Conservation (phyloP, 2,797 vertebrate species). For the Argya squamiceps region DNA sequence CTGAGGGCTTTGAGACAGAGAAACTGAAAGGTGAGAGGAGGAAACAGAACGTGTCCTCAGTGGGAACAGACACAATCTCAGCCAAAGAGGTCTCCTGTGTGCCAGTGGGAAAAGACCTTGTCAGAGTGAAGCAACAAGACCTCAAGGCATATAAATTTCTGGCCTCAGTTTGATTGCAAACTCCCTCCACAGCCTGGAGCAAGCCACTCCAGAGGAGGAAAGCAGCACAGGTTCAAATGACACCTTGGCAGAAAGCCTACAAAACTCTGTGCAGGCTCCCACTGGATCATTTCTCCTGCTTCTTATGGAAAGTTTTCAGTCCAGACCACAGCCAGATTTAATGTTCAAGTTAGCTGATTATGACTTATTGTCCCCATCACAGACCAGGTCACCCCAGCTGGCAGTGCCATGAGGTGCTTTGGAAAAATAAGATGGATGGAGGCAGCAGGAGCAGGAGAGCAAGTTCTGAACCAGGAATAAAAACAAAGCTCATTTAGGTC, state of each 20-base stretch:
- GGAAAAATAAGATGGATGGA: not conserved
- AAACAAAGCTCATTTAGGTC: not conserved
- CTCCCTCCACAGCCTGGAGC: not conserved
- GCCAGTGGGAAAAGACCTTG: not conserved
- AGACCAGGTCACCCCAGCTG: not conserved
- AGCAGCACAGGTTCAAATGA: not conserved
- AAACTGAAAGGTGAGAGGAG: not conserved
- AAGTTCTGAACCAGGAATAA: not conserved
- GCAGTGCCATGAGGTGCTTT: not conserved
- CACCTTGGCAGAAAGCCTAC: not conserved
- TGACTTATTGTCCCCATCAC: not conserved
- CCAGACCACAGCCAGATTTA: not conserved
- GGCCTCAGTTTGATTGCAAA: accelerated
- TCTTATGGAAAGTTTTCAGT: not conserved
- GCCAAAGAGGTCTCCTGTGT: not conserved
- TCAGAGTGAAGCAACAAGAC: not conserved
- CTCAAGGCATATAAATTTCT: not conserved
- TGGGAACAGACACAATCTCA: not conserved
- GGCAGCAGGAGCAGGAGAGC: not conserved
- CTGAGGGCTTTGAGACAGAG: not conserved
- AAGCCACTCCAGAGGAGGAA: not conserved
- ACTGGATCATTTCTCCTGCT: not conserved
- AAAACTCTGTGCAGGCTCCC: not conserved
- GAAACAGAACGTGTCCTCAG: accelerated
- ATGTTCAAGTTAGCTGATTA: not conserved